phyloP scores from a whole-genome alignment of 2,888 invertebrate genomes.

The Danaus chrysippus region DNA sequence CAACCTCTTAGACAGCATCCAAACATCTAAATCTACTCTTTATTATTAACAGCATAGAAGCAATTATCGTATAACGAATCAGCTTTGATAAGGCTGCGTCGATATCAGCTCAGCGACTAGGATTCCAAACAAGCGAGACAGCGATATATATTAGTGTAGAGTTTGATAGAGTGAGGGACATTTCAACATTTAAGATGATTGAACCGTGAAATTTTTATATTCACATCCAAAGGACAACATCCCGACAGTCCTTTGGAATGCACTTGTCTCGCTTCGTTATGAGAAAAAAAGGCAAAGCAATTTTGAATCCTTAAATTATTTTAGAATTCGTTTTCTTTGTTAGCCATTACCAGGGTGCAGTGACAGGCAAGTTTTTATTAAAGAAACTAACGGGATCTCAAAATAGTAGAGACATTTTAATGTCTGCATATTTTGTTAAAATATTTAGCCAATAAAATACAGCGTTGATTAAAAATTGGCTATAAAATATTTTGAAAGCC shows the following conservation, averaged over 20 bases:
- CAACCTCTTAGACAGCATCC: slow-evolving; percentile 54
- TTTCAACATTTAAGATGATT: slow-evolving; percentile 68
- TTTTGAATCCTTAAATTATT: background rate
- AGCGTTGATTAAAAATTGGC: no score
- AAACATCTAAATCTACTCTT: slow-evolving; percentile 50
- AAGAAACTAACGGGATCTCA: no score
- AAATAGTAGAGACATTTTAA: no score
- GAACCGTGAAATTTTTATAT: slow-evolving; percentile 72
- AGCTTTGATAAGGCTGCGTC: slow-evolving; percentile 73
- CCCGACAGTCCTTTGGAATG: slow-evolving; percentile 47
- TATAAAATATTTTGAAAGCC: no score
- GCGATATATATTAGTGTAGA: slow-evolving; percentile 24
- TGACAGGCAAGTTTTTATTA: background rate
- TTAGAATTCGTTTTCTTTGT: slow-evolving; percentile 6
- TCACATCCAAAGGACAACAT: slow-evolving; percentile 65
- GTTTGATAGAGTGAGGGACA: slow-evolving; percentile 46
- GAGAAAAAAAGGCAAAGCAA: slow-evolving; percentile 9
- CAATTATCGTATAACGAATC: slow-evolving; percentile 39
- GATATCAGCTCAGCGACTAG: slow-evolving; percentile 76
- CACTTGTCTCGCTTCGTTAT: slow-evolving; percentile 19
- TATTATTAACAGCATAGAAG: slow-evolving; percentile 43
- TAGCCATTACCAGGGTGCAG: background rate
- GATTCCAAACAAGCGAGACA: slow-evolving; percentile 59
- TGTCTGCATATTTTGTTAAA: no score
- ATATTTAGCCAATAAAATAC: no score